Percentiles rank a stretch among this genome's conserved stretches.
phyloP scores from a whole-genome alignment of 2,888 invertebrate species.

The Temnothorax rugatulus region DNA sequence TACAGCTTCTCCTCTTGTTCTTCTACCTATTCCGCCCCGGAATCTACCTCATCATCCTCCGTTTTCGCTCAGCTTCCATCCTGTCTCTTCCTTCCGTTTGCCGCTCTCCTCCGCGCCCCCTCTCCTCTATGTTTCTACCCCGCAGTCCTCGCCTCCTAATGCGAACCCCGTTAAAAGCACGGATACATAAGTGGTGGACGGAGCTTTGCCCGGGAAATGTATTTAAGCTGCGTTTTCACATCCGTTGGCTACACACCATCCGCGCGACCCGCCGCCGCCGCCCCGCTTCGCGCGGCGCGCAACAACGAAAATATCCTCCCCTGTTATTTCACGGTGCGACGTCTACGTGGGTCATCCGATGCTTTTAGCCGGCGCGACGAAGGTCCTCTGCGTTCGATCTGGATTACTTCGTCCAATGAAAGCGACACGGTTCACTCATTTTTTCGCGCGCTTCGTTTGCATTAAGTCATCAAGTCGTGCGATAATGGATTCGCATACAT shows the following conservation, averaged over 20 bases:
- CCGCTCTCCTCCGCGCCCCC: neutral
- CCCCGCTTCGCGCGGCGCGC: slow-evolving; percentile 7
- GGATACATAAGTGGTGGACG: slow-evolving; percentile 56
- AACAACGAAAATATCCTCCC: slow-evolving; percentile 50
- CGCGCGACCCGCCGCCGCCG: neutral
- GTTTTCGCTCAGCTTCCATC: slow-evolving; percentile 13
- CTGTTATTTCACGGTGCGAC: slow-evolving; percentile 54
- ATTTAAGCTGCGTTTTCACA: slow-evolving; percentile 57
- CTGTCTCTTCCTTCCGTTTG: slow-evolving; percentile 23
- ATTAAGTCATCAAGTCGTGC: neutral
- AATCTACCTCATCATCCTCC: slow-evolving; percentile 18
- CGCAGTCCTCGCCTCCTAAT: slow-evolving; percentile 25
- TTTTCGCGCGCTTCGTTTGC: slow-evolving; percentile 7
- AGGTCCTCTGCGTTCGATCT: slow-evolving; percentile 20
- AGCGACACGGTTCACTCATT: slow-evolving; percentile 7
- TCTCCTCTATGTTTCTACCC: neutral
- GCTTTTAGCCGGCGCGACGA: slow-evolving; percentile 25
- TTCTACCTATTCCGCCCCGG: neutral
- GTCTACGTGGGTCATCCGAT: slow-evolving; percentile 46
- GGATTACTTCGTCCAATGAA: slow-evolving; percentile 13
- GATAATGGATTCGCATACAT: slow-evolving; percentile 15
- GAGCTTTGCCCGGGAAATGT: slow-evolving; percentile 51
- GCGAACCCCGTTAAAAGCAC: slow-evolving; percentile 59
- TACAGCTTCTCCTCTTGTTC: neutral
- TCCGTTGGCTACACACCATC: slow-evolving; percentile 15